Percentiles rank a stretch among this genome's conserved stretches.
Evolutionary conservation across 2,113 vertebrate genomes (phyloP).

Genomic region (Uropsilus gracilis): DNA sequence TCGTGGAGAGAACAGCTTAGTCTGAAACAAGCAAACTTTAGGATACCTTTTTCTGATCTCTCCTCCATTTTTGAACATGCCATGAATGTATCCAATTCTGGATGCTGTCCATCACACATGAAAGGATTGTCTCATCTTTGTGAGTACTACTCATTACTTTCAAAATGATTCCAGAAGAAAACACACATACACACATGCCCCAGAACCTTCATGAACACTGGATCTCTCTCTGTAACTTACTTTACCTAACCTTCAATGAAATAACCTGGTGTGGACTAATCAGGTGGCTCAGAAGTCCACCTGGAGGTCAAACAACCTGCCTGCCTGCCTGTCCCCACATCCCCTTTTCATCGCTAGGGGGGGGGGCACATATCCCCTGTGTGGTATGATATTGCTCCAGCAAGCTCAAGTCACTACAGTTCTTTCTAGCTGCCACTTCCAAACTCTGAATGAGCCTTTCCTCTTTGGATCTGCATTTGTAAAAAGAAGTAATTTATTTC

Average conservation of each 20-base stretch:
- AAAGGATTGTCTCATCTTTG: background rate
- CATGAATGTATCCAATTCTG: background rate
- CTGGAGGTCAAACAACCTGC: background rate
- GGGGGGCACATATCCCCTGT: rapidly evolving
- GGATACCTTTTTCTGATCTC: background rate
- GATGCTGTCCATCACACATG: background rate
- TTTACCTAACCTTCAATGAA: background rate
- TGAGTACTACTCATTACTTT: background rate
- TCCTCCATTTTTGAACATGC: background rate
- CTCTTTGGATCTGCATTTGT: background rate
- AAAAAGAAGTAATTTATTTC: background rate
- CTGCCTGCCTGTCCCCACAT: too few species aligned
- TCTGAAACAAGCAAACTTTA: background rate
- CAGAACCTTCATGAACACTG: background rate
- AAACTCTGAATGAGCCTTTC: background rate
- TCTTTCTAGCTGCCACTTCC: background rate
- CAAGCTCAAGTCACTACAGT: rapidly evolving
- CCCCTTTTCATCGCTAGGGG: background rate
- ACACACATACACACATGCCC: background rate
- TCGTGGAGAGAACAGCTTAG: background rate
- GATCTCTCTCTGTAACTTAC: background rate
- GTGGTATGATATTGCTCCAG: background rate
- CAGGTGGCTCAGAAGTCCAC: background rate
- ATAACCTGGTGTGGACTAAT: background rate
- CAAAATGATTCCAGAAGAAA: background rate